Base-by-base conservation (phyloP, 64 coral and sea anemone genomes). In the Astreopora myriophthalma region DNA sequence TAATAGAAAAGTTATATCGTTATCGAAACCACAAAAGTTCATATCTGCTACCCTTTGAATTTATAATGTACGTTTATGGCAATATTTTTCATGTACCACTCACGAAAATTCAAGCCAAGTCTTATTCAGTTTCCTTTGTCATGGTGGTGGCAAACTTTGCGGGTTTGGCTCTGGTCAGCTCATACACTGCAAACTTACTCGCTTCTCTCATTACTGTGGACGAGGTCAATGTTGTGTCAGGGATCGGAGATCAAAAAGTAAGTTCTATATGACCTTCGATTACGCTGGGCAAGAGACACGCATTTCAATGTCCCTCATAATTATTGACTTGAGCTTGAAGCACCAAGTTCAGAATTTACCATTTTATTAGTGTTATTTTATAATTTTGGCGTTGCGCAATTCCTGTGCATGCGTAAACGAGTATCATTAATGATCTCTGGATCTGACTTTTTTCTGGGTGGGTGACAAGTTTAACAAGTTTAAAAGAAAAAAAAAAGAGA, bases 51-150 rank as follows among this genome's bases (percentile, higher is more conserved):
- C 86, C 95, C 28, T 96, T 96, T 79, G 95, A 96, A 77, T 96
- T 73, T 32, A 79, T 96, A 61, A 87, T 92, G 14, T 96, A 96
- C 71, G 95, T 96, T 23, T 96, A 90, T 79, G 95, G 95, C 2
- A 96, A 96, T 39, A 94, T 94, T 17, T 96, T 96, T 37, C 95
- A 96, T 40, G 95, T 96, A 31, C 81, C 95, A 7, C 73, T 96
- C 70, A 96, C 95, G 8, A 73, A 36, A 8, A 89, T 96, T 32
- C 80, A 94, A 6, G 95, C 95, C 37, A 80, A 74, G 42, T 90
- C 95, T 1, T 86, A 76, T 14, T 76, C 91, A n/a, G 95, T 96
- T 36, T 92, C 95, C 26, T 52, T 73, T 71, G 58, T 96, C 7
- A 94, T 96, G 95, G 87, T 96, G 28, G 78, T 93, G 3, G 88